Evolutionary conservation across 2,113 vertebrate species (phyloP).

Genomic region (Callionymus lyra): DNA sequence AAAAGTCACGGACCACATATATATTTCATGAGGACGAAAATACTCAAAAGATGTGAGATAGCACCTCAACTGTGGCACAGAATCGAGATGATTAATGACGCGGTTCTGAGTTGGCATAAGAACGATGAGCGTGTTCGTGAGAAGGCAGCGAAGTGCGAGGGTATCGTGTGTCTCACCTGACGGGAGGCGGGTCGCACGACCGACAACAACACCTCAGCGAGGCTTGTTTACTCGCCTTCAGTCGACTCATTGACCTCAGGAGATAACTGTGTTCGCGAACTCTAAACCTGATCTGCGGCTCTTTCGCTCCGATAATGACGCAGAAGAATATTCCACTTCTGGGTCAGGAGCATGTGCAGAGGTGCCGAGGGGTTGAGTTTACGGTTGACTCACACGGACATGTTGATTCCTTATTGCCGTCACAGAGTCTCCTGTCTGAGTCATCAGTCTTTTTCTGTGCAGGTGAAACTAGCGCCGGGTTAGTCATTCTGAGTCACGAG

Average conservation of each 20-base stretch:
- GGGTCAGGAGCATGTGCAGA: constrained; percentile 3
- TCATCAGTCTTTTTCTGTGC: constrained; percentile 24
- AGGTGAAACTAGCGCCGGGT: constrained; percentile 38
- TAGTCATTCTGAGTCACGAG: constrained; percentile 39
- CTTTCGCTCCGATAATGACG: constrained; percentile 15
- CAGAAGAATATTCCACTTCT: constrained; percentile 16
- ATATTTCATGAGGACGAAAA: no score
- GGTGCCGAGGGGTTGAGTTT: neutral
- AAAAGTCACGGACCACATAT: no score
- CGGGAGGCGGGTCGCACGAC: constrained; percentile 29
- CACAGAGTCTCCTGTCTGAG: constrained; percentile 16
- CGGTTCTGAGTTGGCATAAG: no score
- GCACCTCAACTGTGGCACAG: no score
- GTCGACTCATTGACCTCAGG: constrained; percentile 38
- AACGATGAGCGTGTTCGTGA: no score
- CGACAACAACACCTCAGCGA: constrained; percentile 48
- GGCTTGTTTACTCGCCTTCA: constrained; percentile 51
- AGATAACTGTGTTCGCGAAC: constrained; percentile 11
- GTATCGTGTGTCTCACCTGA: constrained; percentile 37
- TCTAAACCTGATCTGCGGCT: constrained; percentile 5
- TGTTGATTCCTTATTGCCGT: constrained; percentile 26
- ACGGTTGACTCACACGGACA: constrained; percentile 2
- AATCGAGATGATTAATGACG: no score
- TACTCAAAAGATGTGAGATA: no score
- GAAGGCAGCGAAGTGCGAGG: no score